Percentiles rank a stretch among this genome's conserved stretches.
Evolutionary conservation across 2,113 vertebrate species (phyloP).

Genomic region (Mohoua ochrocephala): DNA sequence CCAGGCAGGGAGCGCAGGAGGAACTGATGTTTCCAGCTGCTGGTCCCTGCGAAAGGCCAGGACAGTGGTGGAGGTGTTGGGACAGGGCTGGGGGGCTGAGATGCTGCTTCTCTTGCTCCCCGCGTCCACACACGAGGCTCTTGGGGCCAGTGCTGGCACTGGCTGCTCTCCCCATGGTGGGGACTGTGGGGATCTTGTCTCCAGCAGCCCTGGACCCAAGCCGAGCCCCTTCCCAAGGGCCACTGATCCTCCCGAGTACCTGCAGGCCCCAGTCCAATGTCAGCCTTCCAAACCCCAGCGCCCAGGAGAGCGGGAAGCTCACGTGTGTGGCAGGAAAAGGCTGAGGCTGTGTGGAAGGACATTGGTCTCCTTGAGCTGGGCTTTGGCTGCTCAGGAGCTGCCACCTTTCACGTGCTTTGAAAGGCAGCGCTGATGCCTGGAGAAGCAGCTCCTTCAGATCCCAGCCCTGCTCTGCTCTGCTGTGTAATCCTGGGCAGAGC

Average conservation of each 20-base stretch:
- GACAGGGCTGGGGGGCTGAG: fast-evolving
- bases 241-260: neutral
- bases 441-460: neutral
- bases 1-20: neutral
- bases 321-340: neutral
- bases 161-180: fast-evolving
- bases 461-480: neutral
- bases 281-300: neutral
- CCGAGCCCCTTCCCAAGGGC: neutral
- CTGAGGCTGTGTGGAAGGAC: neutral
- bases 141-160: fast-evolving
- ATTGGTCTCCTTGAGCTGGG: neutral
- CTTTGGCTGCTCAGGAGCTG: neutral
- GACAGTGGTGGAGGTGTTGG: neutral
- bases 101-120: neutral
- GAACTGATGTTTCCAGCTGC: neutral
- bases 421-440: neutral
- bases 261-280: neutral
- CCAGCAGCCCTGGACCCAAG: neutral
- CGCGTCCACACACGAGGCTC: fast-evolving
- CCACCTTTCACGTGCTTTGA: neutral
- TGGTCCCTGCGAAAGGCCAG: neutral
- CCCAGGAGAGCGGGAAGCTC: neutral
- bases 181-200: neutral
- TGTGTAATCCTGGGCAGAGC: neutral